These are phyloP conservation scores for Mareca penelope DNA, from an alignment of 2,797 vertebrate genomes.

Conservation along the genomic window DNA sequence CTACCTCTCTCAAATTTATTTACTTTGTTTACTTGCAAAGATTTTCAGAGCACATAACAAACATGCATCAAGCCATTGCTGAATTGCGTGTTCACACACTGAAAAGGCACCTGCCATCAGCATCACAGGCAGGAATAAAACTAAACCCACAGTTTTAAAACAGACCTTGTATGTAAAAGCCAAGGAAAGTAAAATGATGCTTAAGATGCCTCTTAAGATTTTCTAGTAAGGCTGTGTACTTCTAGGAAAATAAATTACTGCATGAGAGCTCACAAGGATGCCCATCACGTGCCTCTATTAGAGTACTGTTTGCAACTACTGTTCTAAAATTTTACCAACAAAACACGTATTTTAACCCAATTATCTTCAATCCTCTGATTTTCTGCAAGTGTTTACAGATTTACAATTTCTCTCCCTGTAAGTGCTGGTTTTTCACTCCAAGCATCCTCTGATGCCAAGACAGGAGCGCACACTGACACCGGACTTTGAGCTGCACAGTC, in stretches of 20 bases:
- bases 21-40: background rate
- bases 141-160: background rate
- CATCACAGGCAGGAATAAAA: background rate
- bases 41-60: background rate
- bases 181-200: background rate
- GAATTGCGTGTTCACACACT: background rate
- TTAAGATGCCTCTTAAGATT: background rate
- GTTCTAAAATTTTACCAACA: background rate
- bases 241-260: background rate
- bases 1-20: background rate
- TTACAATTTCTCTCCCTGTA: background rate
- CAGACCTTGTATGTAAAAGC: background rate
- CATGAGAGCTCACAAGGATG: background rate
- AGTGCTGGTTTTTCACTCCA: background rate
- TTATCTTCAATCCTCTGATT: background rate
- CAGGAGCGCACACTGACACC: background rate
- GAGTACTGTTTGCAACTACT: fast-evolving
- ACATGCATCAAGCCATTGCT: background rate
- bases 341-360: background rate
- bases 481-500: background rate
- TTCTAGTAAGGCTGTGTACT: background rate
- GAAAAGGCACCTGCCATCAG: background rate
- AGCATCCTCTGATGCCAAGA: background rate
- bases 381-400: background rate
- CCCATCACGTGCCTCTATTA: background rate